These are phyloP conservation scores for Puffinus mauretanicus DNA, from an alignment of 2,113 vertebrate species.

Conservation along the genomic window DNA sequence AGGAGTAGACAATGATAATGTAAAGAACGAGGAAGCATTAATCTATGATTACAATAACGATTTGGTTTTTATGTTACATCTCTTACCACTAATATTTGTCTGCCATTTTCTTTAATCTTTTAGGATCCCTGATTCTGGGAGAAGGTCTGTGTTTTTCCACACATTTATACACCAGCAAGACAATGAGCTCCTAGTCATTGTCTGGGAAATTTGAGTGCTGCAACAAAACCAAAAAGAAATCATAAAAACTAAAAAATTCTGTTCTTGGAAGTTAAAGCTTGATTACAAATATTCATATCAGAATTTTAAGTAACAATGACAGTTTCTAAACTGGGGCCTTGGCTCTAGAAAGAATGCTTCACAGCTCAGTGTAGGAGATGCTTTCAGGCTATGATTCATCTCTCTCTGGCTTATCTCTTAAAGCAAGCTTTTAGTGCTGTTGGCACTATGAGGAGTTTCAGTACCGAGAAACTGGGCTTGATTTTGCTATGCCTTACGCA, in stretches of 20 bases:
- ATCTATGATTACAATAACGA: not conserved
- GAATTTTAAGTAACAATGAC: not conserved
- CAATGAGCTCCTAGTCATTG: not conserved
- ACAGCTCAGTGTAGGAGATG: not conserved
- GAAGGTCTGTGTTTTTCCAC: not conserved
- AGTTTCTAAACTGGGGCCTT: not conserved
- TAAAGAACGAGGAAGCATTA: not conserved
- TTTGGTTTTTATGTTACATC: not conserved
- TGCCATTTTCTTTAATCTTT: not conserved
- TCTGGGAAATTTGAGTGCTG: not conserved
- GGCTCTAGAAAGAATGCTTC: not conserved
- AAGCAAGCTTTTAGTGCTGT: not conserved
- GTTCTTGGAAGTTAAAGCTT: not conserved
- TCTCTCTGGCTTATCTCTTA: not conserved
- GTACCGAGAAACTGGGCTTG: not conserved
- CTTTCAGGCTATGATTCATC: not conserved
- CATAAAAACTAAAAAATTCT: not conserved
- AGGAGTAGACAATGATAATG: not conserved
- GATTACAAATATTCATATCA: not conserved
- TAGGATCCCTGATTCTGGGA: not conserved
- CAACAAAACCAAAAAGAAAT: not conserved
- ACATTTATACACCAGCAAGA: not conserved
- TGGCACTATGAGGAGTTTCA: not conserved
- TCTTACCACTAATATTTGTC: not conserved
- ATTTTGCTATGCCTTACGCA: not conserved